phyloP scores from a whole-genome alignment of 2,888 invertebrate species.

The Andricus curvator region DNA sequence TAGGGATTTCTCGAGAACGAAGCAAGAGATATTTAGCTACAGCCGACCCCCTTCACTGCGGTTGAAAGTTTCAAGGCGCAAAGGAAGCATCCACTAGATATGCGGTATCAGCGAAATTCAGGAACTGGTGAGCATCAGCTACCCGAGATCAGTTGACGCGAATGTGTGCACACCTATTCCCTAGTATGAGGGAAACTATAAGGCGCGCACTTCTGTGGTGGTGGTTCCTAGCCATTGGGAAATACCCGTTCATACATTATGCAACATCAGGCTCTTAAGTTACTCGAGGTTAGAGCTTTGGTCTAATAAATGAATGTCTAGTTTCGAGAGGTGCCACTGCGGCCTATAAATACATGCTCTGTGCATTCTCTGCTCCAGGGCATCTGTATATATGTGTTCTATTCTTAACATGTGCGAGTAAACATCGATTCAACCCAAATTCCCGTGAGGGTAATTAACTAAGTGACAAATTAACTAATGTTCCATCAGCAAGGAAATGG shows the following conservation, averaged over 20 bases:
- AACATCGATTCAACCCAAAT: slow-evolving; percentile 13
- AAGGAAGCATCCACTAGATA: slow-evolving; percentile 45
- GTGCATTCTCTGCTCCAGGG: slow-evolving; percentile 18
- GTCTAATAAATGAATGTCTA: slow-evolving; percentile 58
- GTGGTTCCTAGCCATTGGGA: slow-evolving; percentile 58
- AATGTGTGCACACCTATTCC: slow-evolving; percentile 6
- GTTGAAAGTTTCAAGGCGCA: slow-evolving; percentile 33
- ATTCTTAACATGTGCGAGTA: slow-evolving; percentile 3
- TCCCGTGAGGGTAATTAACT: neutral
- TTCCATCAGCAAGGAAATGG: neutral
- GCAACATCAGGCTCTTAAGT: slow-evolving; percentile 58
- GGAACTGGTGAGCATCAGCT: slow-evolving; percentile 32
- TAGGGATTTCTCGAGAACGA: slow-evolving; percentile 44
- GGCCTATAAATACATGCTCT: slow-evolving; percentile 22
- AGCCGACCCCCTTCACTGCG: slow-evolving; percentile 15
- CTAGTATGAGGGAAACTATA: slow-evolving; percentile 30
- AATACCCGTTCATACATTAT: slow-evolving; percentile 57
- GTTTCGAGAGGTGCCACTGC: slow-evolving; percentile 30
- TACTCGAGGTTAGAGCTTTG: slow-evolving; percentile 57
- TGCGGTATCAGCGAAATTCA: slow-evolving; percentile 54
- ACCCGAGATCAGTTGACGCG: slow-evolving; percentile 31
- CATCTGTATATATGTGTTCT: slow-evolving; percentile 2
- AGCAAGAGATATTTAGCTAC: slow-evolving; percentile 31
- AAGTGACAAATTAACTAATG: slow-evolving; percentile 23
- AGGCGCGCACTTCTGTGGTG: slow-evolving; percentile 43